phyloP scores from a whole-genome alignment of 2,113 vertebrate genomes.

The Oenanthe oenanthe region DNA sequence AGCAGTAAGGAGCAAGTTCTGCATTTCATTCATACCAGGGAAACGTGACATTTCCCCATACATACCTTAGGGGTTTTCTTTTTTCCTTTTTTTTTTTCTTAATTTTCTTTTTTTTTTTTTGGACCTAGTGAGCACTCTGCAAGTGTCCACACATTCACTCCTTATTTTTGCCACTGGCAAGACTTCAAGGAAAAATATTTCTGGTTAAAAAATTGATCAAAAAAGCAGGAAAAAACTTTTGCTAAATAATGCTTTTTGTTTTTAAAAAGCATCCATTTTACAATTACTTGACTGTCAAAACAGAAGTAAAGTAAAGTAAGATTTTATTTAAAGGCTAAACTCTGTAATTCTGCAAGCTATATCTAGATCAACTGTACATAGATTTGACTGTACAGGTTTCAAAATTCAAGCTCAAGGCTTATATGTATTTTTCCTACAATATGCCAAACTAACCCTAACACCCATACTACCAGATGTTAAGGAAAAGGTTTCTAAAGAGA shows the following conservation, averaged over 20 bases:
- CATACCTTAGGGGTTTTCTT: neutral
- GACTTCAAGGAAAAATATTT: constrained; percentile 13
- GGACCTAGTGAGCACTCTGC: neutral
- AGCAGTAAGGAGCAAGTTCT: neutral
- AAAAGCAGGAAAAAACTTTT: neutral
- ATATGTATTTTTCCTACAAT: neutral
- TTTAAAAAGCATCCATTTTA: neutral
- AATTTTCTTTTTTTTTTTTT: neutral
- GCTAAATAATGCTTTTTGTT: neutral
- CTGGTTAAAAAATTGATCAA: neutral
- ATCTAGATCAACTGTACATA: neutral
- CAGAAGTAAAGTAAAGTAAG: neutral
- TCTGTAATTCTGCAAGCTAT: neutral
- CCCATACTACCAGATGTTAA: neutral
- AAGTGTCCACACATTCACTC: neutral
- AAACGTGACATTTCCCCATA: constrained; percentile 17
- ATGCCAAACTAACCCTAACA: neutral
- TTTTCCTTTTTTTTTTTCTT: neutral
- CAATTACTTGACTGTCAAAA: neutral
- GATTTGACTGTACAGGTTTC: neutral
- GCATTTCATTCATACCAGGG: neutral
- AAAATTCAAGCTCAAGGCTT: neutral
- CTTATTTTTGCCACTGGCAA: constrained; percentile 31
- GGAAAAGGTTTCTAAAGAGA: neutral
- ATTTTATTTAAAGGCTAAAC: neutral